Base-by-base conservation (phyloP, 2,113 vertebrate genomes). In the Myocastor coypus region DNA sequence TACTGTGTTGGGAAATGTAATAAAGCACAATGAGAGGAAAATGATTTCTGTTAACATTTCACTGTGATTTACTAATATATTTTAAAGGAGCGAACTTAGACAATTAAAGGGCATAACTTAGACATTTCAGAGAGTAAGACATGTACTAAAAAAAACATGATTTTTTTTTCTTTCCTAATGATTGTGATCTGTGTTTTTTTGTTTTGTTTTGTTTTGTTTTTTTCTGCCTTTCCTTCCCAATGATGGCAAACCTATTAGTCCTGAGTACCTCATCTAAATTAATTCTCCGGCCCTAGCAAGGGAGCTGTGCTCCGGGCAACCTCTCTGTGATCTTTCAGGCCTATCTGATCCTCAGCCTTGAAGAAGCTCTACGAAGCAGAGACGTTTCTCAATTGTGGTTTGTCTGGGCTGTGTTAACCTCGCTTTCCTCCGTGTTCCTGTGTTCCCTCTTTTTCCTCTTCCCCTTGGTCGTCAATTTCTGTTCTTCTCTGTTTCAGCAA, bases 401-500 rank as follows among this genome's bases (percentile, higher is more conserved):
- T 96, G 42, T 90, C 95, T 2, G 3, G 40, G 64, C 80, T 92
- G 84, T 83, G 30, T 97, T 97, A 95, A 94, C 89, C 40, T 97
- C 95, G 94, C 73, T 92, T 69, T 97, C 93, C 89, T 98, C 87
- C 89, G 2, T 32, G 42, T 90, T 86, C 57, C 93, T 98, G 7
- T 94, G 97, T 96, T 97, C 93, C 94, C 97, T 86, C 57, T 93
- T 64, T 97, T 87, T 97, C 86, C 87, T 98, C 94, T 97, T 94
- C 89, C 91, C 75, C 88, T 94, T 84, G 96, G 98, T 95, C 95
- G 97, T 97, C 97, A 98, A 98, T 98, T 94, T 98, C 95, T 98
- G 89, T 99, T 99, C 98, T 99, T 98, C 98, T 98, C 98, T 99
- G 95, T 99, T 99, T 98, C 99, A 99, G 99, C 98, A 99, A 99